Base-by-base conservation (phyloP, 1,140 invertebrate genomes). In the Chelonus insularis region DNA sequence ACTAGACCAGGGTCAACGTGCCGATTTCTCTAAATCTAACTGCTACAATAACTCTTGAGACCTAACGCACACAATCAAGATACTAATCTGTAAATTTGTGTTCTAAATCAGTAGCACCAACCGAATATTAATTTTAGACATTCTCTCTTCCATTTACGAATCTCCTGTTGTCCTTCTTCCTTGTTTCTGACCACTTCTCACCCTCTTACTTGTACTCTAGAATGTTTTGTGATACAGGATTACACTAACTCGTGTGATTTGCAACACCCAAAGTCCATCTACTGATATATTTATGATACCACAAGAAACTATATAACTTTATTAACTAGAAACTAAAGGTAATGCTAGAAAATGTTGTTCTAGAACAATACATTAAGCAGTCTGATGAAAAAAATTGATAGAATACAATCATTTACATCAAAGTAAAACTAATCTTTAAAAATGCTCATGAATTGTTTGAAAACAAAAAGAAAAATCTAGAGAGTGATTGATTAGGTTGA, bases 21-120 rank as follows among this genome's bases (percentile, higher is more conserved):
- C 25, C 51, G 14, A 34, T 54, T 5, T 18, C 14, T 39, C 47
- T 50, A 16, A 23, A 2, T 50, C 21, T 9, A 50, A 9, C 6
- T 6, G 18, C 21, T 16, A 4, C 41, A 2, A 14, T 18, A 45
- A 12, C 36, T 12, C 25, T 29, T 4, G 25, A 4, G 9, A 23
- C 47, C 47, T 9, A 16, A 50, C 21, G 8, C 21, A 20, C 47
- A 11, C 51, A 57, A 52, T 50, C 25, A 48, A n/a, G 50, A 66
- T 62, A 66, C 64, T 66, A 66, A 66, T 66, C 60, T 61, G 45
- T 48, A 66, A 66, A 66, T 66, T 66, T 39, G 57, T 56, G 64
- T 66, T 62, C 64, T 66, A 66, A 66, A 66, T 66, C 64, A 59
- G 62, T 62, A 51, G 60, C 37, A 41, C 57, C 60, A 29, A 43